Conservation (phyloP, 2,797 vertebrate genomes). For the Gila robusta region DNA sequence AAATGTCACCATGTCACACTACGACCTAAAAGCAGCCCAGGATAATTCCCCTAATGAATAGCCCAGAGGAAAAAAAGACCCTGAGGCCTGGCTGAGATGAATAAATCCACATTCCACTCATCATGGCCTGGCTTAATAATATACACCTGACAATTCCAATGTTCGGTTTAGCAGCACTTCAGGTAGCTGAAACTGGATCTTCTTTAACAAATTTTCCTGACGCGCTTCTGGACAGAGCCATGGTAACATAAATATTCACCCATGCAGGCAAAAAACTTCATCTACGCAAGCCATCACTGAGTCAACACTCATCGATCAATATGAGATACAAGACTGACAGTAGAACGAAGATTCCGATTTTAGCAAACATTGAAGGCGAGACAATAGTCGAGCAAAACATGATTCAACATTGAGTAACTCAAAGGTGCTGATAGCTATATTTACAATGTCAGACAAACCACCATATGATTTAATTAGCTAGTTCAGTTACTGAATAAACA, state of each 20-base stretch:
- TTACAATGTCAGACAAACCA: neutral
- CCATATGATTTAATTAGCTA: neutral
- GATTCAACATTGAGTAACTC: slow-evolving; percentile 1
- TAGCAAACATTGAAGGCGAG: neutral
- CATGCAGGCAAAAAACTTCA: slow-evolving; percentile 3
- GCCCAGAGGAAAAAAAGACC: slow-evolving; percentile 22
- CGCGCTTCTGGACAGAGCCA: neutral
- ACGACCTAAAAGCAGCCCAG: slow-evolving; percentile 16
- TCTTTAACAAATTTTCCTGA: neutral
- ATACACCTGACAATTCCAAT: slow-evolving; percentile 11
- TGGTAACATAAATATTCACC: slow-evolving; percentile 25
- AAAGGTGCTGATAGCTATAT: neutral
- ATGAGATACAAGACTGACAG: slow-evolving; percentile 33
- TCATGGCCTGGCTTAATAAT: slow-evolving; percentile 17
- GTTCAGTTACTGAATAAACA: neutral
- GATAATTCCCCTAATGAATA: slow-evolving; percentile 18
- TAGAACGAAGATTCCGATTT: slow-evolving; percentile 11
- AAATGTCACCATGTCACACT: slow-evolving; percentile 40
- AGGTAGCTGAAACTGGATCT: neutral
- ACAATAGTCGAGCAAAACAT: neutral
- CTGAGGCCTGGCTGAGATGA: slow-evolving; percentile 17
- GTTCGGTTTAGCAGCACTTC: neutral
- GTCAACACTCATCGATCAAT: neutral
- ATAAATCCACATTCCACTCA: slow-evolving; percentile 38
- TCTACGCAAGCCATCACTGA: slow-evolving; percentile 1